Percentiles rank a stretch among this genome's conserved stretches.
These are phyloP conservation scores for Channa argus DNA, from an alignment of 2,113 vertebrate species.

Conservation along the genomic window DNA sequence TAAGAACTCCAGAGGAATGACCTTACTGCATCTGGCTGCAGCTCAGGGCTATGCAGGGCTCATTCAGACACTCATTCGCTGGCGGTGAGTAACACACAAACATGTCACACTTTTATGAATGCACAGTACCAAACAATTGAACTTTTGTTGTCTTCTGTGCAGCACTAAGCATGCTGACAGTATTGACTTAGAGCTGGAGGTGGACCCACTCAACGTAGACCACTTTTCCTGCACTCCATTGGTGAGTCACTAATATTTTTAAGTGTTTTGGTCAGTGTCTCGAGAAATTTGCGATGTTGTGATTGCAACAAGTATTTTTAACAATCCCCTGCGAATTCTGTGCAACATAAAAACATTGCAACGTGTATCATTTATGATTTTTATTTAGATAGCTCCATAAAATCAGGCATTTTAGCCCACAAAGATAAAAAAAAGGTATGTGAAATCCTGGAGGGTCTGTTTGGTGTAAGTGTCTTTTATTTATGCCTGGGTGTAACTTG, in stretches of 20 bases:
- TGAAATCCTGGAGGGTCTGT: neutral
- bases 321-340: no score
- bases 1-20: slow-evolving; percentile 98
- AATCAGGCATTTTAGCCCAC: no score
- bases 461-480: neutral
- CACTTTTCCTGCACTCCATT: slow-evolving; percentile 98
- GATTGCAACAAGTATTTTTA: no score
- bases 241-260: slow-evolving; percentile 81
- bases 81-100: slow-evolving; percentile 88
- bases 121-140: slow-evolving; percentile 4
- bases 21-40: slow-evolving; percentile 94
- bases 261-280: no score
- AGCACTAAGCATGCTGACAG: slow-evolving; percentile 97
- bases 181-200: slow-evolving; percentile 96
- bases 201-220: slow-evolving; percentile 97
- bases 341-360: no score
- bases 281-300: no score
- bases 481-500: slow-evolving; percentile 4
- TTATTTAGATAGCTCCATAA: no score
- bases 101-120: neutral
- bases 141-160: slow-evolving; percentile 44
- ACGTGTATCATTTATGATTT: no score
- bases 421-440: no score
- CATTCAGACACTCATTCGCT: slow-evolving; percentile 98
- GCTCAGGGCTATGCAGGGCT: slow-evolving; percentile 97